phyloP scores from a whole-genome alignment of 2,888 invertebrate genomes.

The Chrysotoxum bicinctum region DNA sequence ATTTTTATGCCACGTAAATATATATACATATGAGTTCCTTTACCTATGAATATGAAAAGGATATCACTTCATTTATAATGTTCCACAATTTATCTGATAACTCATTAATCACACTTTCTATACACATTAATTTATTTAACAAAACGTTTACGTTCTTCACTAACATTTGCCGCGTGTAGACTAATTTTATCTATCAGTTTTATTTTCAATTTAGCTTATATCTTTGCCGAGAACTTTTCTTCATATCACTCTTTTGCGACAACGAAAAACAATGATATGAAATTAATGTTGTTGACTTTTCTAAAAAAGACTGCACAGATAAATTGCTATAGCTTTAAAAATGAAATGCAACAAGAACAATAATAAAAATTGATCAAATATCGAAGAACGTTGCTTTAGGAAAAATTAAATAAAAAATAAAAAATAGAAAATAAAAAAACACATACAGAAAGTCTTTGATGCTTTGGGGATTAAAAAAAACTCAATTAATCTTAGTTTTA shows the following conservation, averaged over 20 bases:
- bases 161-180: slow-evolving; percentile 12
- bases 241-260: neutral
- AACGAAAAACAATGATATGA: neutral
- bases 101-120: no score
- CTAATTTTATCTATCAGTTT: neutral
- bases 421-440: neutral
- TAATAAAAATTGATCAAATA: neutral
- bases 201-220: neutral
- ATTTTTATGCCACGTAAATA: no score
- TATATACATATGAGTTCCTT: no score
- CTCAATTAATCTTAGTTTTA: no score
- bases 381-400: neutral
- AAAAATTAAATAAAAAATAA: neutral
- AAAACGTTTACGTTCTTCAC: neutral
- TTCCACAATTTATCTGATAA: no score
- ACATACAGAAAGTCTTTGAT: neutral
- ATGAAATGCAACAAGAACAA: neutral
- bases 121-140: no score
- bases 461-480: no score
- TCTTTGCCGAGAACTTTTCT: neutral
- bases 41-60: no score
- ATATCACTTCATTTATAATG: no score
- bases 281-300: slow-evolving; percentile 31
- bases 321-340: neutral
- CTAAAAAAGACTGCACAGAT: slow-evolving; percentile 12